A percentile compares a stretch with the other conserved stretches of the same genome.
These are phyloP conservation scores for Dufourea novaeangliae DNA, from an alignment of 1,140 invertebrate genomes.

Conservation along the genomic window DNA sequence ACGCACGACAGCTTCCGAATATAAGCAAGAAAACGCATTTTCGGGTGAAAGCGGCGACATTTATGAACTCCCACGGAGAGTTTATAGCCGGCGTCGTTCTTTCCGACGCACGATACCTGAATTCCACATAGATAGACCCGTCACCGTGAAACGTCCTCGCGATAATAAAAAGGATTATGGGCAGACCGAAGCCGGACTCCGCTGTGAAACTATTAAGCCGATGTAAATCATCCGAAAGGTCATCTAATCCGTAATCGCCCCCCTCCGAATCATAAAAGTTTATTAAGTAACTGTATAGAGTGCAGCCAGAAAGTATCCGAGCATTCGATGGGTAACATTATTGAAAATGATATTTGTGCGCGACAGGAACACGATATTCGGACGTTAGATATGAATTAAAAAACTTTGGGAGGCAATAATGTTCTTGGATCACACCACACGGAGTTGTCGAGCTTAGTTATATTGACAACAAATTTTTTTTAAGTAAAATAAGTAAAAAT, in stretches of 20 bases:
- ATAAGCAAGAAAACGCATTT: slow-evolving; percentile 8
- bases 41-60: slow-evolving; percentile 25
- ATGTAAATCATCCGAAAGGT: slow-evolving; percentile 34
- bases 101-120: slow-evolving; percentile 1
- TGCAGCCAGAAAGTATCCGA: neutral
- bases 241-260: slow-evolving; percentile 15
- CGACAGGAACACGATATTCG: too few relatives aligned
- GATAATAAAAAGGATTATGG: slow-evolving; percentile 41
- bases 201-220: slow-evolving; percentile 40
- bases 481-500: too few relatives aligned
- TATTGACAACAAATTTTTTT: too few relatives aligned
- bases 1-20: neutral
- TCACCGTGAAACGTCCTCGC: slow-evolving; percentile 35
- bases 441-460: too few relatives aligned
- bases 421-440: too few relatives aligned
- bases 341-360: too few relatives aligned
- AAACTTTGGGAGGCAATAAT: too few relatives aligned
- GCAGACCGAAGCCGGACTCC: neutral
- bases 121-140: slow-evolving; percentile 43
- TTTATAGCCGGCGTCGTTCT: slow-evolving; percentile 15
- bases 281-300: neutral
- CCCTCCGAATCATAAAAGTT: neutral
- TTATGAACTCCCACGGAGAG: slow-evolving; percentile 27
- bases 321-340: neutral
- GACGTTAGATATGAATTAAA: too few relatives aligned